Evolutionary conservation across 2,797 vertebrate species (phyloP), one percentile per base, ranked within the genome.

Genomic region (Gila robusta): DNA sequence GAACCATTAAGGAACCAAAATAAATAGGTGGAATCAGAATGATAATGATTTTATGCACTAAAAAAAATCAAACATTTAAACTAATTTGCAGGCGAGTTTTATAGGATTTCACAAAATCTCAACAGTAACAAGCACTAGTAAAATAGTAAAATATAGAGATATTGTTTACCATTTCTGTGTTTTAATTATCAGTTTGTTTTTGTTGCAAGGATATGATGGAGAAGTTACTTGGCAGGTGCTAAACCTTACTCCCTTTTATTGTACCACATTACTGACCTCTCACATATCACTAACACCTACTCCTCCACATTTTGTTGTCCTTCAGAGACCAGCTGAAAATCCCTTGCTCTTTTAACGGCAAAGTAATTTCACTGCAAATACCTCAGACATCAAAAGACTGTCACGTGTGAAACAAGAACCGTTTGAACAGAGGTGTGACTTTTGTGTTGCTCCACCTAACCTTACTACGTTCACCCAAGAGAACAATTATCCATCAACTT

Each of bases 391-490:
- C 90, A 94, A 94, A 94, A 91, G 79, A 59, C 79, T 66, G 12
- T 72, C 78, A 83, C 87, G 81, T 88, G 87, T 64, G 81, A 91
- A 91, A 78, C 82, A 88, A 37, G 83, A 82, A 87, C 77, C 79
- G 86, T 91, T 93, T 86, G 87, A 90, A 90, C 81, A 86, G 87
- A 90, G 91, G 92, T 94, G 92, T 89, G 90, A 94, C 89, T 92
- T 91, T 80, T 86, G 35, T 47, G 26, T 56, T 37, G 59, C 78
- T 84, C 69, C 76, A 79, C 74, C 76, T 79, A 71, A 47, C 12
- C 21, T 26, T 26, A 52, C 56, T 32, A 54, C 44, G 3, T 73
- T 73, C 39, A 62, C n/a, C 47, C 67, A 54, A 86, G 72, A 71
- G 52, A 73, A 71, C 71, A 76, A 72, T 44, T 73, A 26, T 56